A percentile compares a stretch with the other conserved stretches of the same genome.
phyloP scores from a whole-genome alignment of 2,113 vertebrate species.

The Sclerurus mexicanus region DNA sequence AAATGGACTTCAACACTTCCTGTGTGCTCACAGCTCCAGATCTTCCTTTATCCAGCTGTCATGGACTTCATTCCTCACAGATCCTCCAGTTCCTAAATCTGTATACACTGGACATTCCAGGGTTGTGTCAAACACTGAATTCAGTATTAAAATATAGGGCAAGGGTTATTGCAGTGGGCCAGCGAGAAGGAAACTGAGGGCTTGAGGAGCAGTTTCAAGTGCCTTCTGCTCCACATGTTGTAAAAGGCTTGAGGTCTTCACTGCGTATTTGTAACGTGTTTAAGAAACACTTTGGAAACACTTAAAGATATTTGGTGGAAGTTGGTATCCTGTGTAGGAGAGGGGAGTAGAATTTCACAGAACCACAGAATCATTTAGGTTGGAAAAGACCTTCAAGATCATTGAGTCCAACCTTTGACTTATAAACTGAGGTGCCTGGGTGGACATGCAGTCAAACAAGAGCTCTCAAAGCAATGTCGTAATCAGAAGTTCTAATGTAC shows the following conservation, averaged over 20 bases:
- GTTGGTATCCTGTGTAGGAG: neutral
- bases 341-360: neutral
- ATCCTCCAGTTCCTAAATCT: slow-evolving; percentile 36
- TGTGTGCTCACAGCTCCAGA: neutral
- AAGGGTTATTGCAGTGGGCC: neutral
- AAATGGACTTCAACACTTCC: neutral
- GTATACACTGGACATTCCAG: slow-evolving; percentile 49
- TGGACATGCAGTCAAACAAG: neutral
- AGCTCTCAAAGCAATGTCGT: neutral
- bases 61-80: slow-evolving; percentile 39
- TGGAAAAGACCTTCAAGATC: neutral
- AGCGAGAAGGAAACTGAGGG: neutral
- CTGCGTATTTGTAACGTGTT: neutral
- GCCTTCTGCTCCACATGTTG: neutral
- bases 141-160: neutral
- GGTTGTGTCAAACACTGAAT: neutral
- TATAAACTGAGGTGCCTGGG: neutral
- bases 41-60: slow-evolving; percentile 7
- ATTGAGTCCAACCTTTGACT: neutral
- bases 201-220: neutral
- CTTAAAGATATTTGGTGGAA: neutral
- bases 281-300: neutral
- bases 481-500: neutral
- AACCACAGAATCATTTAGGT: neutral
- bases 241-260: neutral